A percentile compares a stretch with the other conserved stretches of the same genome.
phyloP scores from a whole-genome alignment of 2,113 vertebrate species.

The Oreotrochilus melanogaster region DNA sequence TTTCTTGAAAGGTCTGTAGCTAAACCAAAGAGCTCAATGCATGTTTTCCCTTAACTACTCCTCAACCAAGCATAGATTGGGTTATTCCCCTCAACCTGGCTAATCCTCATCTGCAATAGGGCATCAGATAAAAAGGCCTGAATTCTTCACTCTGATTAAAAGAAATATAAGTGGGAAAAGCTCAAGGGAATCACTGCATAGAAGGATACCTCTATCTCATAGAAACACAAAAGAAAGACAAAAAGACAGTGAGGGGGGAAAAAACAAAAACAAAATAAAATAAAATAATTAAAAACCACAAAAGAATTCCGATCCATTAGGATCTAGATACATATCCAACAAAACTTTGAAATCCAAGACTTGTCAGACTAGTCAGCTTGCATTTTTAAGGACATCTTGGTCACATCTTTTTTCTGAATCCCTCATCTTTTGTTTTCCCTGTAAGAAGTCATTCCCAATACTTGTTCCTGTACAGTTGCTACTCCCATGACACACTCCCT shows the following conservation, averaged over 20 bases:
- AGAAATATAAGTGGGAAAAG: neutral
- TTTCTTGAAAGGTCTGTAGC: neutral
- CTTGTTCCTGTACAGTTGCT: slow-evolving; percentile 34
- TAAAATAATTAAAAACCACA: neutral
- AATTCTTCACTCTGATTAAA: slow-evolving; percentile 22
- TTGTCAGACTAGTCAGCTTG: slow-evolving; percentile 37
- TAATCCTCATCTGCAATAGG: neutral
- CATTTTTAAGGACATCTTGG: slow-evolving; percentile 38
- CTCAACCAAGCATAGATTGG: neutral
- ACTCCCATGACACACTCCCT: slow-evolving; percentile 40
- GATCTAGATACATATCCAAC: neutral
- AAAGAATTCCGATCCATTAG: neutral
- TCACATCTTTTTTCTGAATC: slow-evolving; percentile 49
- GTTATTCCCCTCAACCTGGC: neutral
- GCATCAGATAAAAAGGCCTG: slow-evolving; percentile 12
- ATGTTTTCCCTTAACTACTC: neutral
- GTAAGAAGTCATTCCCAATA: slow-evolving; percentile 58
- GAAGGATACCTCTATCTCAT: neutral
- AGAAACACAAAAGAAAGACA: slow-evolving; percentile 8
- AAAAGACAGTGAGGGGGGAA: neutral
- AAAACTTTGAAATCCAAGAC: slow-evolving; percentile 37
- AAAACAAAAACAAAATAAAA: neutral
- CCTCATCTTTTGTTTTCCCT: slow-evolving; percentile 27
- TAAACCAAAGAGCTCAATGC: neutral
- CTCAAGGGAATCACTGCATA: neutral